Base-by-base conservation (phyloP, 2,797 vertebrate species). In the Dipus sagitta region DNA sequence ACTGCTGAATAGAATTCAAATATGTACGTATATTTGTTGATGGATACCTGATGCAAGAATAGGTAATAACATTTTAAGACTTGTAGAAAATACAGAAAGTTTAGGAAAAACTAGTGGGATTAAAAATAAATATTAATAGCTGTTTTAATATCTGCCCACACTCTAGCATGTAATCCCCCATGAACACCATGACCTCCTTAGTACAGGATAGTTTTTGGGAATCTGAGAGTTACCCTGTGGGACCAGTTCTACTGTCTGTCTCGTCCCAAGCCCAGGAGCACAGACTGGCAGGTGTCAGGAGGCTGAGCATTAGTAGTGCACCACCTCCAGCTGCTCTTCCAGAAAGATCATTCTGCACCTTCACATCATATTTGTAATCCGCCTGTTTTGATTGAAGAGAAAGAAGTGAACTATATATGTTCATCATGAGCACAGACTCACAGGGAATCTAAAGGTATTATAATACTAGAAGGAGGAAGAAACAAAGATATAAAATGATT, bases 41-140 rank as follows among this genome's bases (percentile, higher is more conserved):
- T 52, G 12, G 12, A 52, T 52, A 52, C 6, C 6, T 52, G 6
- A 52, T 6, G 3, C 14, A 62, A 62, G 4, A 62, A 62, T 62
- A 12, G 6, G 6, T 52, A 10, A 62, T n/a, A n/a, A n/a, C n/a
- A 62, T 74, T 74, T 21, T 85, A 62, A 89, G 78, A 60, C 32
- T 82, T 86, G 15, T 74, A 75, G 38, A 64, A 88, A 88, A 84
- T 78, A 70, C 32, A 24, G 11, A n/a, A 75, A 34, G 47, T 1
- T 15, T 84, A 1, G 15, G 6, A 21, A 62, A 64, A 72, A n/a
- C 17, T 9, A 77, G 38, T 3, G 24, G 15, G 32, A 58, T 52
- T 70, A n/a, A 64, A 92, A 91, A 71, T 83, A 92, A 83, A 64
- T 67, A 81, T 30, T 65, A 80, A 86, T 86, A 28, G 13, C 47